Conservation (phyloP, 2,113 vertebrate species). For the Ornithorhynchus anatinus region DNA sequence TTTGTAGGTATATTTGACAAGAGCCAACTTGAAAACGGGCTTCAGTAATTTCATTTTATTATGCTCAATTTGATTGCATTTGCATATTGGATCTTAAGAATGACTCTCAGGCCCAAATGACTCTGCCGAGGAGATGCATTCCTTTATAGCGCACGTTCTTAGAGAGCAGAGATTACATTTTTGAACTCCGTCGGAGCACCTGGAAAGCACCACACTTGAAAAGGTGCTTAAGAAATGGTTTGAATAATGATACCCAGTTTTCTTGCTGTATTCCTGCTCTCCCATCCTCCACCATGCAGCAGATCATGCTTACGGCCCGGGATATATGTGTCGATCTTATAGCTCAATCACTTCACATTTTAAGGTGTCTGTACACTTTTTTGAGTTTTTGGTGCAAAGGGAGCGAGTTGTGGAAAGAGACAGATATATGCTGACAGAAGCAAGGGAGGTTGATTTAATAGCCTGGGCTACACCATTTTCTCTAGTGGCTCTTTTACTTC, state of each 20-base stretch:
- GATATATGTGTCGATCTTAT: too few relatives aligned
- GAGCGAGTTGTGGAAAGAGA: not conserved
- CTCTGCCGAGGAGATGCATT: not conserved
- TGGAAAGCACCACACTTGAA: too few relatives aligned
- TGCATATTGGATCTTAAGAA: not conserved
- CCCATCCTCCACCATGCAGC: not conserved
- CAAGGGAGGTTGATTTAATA: not conserved
- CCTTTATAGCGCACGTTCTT: too few relatives aligned
- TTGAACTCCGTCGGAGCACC: too few relatives aligned
- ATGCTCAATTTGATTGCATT: fast-evolving
- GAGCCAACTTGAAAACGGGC: too few relatives aligned
- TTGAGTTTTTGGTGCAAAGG: not conserved
- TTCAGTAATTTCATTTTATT: too few relatives aligned
- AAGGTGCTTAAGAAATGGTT: too few relatives aligned
- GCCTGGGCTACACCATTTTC: not conserved
- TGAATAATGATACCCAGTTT: too few relatives aligned
- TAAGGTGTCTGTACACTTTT: too few relatives aligned
- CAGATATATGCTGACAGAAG: not conserved
- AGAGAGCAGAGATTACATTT: too few relatives aligned
- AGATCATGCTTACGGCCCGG: not conserved
- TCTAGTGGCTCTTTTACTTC: not conserved
- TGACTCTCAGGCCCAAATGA: not conserved
- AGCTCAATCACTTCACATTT: too few relatives aligned
- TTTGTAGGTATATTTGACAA: too few relatives aligned
- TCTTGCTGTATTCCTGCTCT: not conserved